Conservation (phyloP, 2,888 invertebrate genomes). For the Aproaerema taeniolella region DNA sequence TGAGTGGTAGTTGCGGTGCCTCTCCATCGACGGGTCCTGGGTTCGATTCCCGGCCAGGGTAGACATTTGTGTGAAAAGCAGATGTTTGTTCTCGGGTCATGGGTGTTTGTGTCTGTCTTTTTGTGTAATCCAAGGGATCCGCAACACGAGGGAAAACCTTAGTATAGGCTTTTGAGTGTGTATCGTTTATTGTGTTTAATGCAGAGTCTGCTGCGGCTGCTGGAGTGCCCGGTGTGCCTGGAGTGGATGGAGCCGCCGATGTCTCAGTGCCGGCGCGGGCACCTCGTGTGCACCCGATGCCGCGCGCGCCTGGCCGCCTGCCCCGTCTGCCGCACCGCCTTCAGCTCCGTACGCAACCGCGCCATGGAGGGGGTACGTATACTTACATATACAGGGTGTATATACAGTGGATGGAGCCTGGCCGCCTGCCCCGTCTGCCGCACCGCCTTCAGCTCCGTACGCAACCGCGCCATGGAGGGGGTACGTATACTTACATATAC, state of each 20-base stretch:
- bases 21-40: no score
- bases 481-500: conserved; percentile 46
- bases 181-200: no score
- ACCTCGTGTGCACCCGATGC: conserved; percentile 77
- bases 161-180: no score
- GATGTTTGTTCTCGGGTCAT: no score
- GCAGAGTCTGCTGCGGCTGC: conserved; percentile 57
- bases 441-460: conserved; percentile 64
- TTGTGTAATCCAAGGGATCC: no score
- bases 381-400: no score
- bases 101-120: no score
- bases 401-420: conserved; percentile 43
- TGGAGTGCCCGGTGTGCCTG: conserved; percentile 81
- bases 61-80: no score
- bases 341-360: conserved; percentile 68
- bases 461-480: conserved; percentile 76
- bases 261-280: conserved; percentile 80
- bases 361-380: conserved; percentile 72
- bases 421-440: conserved; percentile 79
- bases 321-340: conserved; percentile 78
- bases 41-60: no score
- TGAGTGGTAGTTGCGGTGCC: no score
- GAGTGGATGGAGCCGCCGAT: conserved; percentile 80
- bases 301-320: conserved; percentile 74
- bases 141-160: no score